Conservation (phyloP, 2,888 invertebrate species). For the Mantis religiosa region DNA sequence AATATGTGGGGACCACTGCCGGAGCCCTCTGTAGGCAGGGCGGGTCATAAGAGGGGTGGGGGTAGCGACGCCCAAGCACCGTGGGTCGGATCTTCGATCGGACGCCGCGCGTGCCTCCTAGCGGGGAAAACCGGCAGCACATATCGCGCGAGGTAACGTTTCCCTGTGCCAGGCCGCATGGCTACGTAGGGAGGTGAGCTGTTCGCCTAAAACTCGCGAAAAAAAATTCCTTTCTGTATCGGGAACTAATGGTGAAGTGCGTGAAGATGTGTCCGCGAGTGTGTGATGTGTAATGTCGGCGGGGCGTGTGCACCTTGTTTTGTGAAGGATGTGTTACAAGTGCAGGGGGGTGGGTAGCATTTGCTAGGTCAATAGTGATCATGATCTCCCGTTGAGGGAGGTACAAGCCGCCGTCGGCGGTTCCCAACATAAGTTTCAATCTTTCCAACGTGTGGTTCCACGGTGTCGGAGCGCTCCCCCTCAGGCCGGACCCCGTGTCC, state of each 20-base stretch:
- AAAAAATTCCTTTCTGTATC: too few relatives aligned
- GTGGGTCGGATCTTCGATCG: conserved; percentile 23
- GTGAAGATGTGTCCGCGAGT: background rate
- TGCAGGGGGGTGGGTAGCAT: too few relatives aligned
- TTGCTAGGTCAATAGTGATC: background rate
- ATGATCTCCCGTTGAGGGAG: background rate
- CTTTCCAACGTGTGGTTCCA: conserved; percentile 37
- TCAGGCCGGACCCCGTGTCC: conserved; percentile 31
- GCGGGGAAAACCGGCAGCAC: conserved; percentile 24
- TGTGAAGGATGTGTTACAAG: background rate
- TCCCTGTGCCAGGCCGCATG: background rate
- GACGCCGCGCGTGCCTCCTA: conserved; percentile 16
- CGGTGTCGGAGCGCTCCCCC: conserved; percentile 37
- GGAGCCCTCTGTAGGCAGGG: background rate
- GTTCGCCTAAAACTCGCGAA: background rate
- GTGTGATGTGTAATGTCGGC: background rate
- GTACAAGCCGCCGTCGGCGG: background rate
- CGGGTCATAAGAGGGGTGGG: background rate
- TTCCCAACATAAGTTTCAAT: background rate
- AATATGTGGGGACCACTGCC: background rate
- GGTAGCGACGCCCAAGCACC: conserved; percentile 23
- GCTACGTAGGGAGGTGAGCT: background rate
- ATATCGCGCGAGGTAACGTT: conserved; percentile 25
- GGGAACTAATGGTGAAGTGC: background rate
- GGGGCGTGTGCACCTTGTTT: too few relatives aligned